These are phyloP conservation scores for Margaritifera margaritifera DNA, from an alignment of 2,888 invertebrate species.

Conservation along the genomic window DNA sequence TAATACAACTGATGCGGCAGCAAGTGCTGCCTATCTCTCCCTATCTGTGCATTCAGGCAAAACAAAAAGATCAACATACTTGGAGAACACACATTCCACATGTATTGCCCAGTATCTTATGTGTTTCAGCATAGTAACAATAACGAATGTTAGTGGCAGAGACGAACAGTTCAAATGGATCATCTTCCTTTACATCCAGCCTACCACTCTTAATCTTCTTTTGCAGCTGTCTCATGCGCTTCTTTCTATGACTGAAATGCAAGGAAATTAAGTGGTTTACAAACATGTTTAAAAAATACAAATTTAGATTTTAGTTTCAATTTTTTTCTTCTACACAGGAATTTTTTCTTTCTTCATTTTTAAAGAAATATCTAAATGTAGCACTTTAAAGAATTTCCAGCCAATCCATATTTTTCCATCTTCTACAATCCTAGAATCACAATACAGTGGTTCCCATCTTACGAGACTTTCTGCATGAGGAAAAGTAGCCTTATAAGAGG, in stretches of 20 bases:
- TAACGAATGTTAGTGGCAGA: conserved; percentile 97
- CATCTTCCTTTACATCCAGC: conserved; percentile 92
- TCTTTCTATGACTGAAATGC: conserved; percentile 86
- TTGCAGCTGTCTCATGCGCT: conserved; percentile 87
- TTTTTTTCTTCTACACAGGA: too few relatives aligned
- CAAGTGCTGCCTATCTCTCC: neutral
- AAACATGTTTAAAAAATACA: too few relatives aligned
- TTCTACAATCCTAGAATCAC: too few relatives aligned
- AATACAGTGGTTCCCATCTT: too few relatives aligned
- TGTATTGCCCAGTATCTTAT: conserved; percentile 97
- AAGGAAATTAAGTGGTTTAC: neutral
- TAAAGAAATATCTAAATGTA: too few relatives aligned
- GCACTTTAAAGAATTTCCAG: too few relatives aligned
- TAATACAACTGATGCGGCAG: too few relatives aligned
- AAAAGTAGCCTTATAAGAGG: too few relatives aligned
- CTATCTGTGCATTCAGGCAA: neutral
- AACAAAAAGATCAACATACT: conserved; percentile 73
- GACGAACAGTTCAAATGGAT: conserved; percentile 96
- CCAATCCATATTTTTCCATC: too few relatives aligned
- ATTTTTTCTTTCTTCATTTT: too few relatives aligned
- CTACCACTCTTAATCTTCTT: conserved; percentile 90
- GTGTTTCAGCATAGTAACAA: conserved; percentile 97
- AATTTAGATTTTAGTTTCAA: too few relatives aligned
- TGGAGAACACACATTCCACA: conserved; percentile 96
- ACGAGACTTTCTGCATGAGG: too few relatives aligned